Conservation (phyloP, 1,140 invertebrate genomes). For the Eueides isabella region DNA sequence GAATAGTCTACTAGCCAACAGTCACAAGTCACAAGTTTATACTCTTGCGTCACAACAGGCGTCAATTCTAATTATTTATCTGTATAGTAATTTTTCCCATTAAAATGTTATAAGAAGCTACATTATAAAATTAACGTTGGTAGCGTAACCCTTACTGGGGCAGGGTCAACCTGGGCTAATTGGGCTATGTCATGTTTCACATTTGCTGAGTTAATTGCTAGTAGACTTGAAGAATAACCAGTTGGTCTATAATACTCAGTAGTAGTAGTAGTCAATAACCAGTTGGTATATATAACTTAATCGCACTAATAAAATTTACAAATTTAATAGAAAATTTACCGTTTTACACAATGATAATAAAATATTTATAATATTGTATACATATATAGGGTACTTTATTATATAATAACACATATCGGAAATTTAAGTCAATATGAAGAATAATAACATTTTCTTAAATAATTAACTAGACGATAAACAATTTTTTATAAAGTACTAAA, state of each 20-base stretch:
- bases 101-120: background rate
- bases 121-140: background rate
- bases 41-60: no score
- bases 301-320: background rate
- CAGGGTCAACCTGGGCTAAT: background rate
- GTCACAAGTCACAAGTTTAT: no score
- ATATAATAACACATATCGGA: no score
- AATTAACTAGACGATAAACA: no score
- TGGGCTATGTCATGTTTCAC: constrained; percentile 9
- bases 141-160: constrained; percentile 1
- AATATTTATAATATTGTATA: background rate
- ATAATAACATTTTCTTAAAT: no score
- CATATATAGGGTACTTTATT: no score
- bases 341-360: background rate
- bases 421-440: no score
- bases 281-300: constrained; percentile 1
- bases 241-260: no score
- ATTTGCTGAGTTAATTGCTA: constrained; percentile 6
- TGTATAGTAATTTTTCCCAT: background rate
- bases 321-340: background rate
- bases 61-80: no score
- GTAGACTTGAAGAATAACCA: background rate
- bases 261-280: no score
- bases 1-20: no score
- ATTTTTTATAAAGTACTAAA: no score